Evolutionary conservation across 2,113 vertebrate species (phyloP), one percentile per base, ranked within the genome.

Genomic region (Panthera tigris): DNA sequence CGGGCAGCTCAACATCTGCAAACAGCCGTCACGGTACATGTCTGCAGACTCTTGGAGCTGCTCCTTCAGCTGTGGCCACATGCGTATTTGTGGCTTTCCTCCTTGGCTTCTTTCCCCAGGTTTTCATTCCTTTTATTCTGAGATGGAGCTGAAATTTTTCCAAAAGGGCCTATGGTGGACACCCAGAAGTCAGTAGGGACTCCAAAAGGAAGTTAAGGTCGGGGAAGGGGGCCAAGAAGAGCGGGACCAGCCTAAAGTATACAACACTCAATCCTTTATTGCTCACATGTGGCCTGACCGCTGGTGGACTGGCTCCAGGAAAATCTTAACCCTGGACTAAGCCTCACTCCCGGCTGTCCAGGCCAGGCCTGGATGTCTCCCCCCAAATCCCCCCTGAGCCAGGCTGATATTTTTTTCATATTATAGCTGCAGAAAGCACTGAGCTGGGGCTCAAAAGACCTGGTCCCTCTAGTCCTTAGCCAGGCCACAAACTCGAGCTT

Each of bases 11-110:
- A 6, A 16, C 89, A 78, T 95, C 95, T 96, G 96, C 93, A 89
- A 73, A 61, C 85, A 45, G 89, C 96, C 61, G 15, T 88, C 76
- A 16, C 0, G 1, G 88, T 16, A 74, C 91, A n/a, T 39, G 73
- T 45, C 73, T 41, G 57, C 50, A 55, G 82, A 52, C 63, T 89
- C 94, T 65, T 61, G 8, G 95, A 94, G 85, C 96, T 36, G 57
- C 15, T 73, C 86, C 1, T 39, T 39, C 73, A 10, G 87, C 94
- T 7, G 52, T 3, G 9, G 61, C 97, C 98, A 98, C 95, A 95
- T 98, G 97, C 13, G 41, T 52, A n/a, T 88, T 90, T 97, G 96
- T 94, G 98, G 96, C 96, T 98, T 98, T 95, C 87, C 95, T 95
- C 41, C 48, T 95, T 98, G 97, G 95, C 97, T 94, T 68, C 74